phyloP scores from a whole-genome alignment of 2,888 invertebrate species.

The Chymomyza amoena region DNA sequence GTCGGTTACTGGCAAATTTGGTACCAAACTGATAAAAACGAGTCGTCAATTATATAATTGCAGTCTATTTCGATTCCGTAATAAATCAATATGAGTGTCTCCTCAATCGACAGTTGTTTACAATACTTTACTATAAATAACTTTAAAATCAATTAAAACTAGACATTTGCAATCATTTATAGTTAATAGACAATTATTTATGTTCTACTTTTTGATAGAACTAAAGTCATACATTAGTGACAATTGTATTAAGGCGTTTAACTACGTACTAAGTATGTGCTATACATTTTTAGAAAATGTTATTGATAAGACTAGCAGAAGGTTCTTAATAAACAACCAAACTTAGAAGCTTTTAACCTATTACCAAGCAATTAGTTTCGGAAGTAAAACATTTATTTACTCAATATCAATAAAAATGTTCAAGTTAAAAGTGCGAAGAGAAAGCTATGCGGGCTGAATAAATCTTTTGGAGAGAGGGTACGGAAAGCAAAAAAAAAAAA shows the following conservation, averaged over 20 bases:
- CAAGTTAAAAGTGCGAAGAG: too few relatives aligned
- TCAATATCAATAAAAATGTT: too few relatives aligned
- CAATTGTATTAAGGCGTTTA: conserved; percentile 39
- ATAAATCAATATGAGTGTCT: background rate
- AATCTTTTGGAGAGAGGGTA: too few relatives aligned
- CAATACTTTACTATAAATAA: background rate
- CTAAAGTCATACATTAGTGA: conserved; percentile 59
- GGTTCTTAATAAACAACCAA: too few relatives aligned
- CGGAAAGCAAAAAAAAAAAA: too few relatives aligned
- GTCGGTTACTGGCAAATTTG: background rate
- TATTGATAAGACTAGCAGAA: too few relatives aligned
- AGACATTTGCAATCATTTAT: conserved; percentile 18
- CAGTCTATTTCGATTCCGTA: background rate
- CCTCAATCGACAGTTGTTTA: background rate
- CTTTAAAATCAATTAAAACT: conserved; percentile 40
- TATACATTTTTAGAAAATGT: too few relatives aligned
- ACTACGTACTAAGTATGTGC: background rate
- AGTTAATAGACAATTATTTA: conserved; percentile 55
- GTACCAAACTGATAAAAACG: background rate
- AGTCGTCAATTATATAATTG: background rate
- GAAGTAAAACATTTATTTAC: too few relatives aligned
- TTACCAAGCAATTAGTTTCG: too few relatives aligned
- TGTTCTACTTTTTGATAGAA: conserved; percentile 16
- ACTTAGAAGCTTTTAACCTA: too few relatives aligned
- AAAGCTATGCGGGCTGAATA: too few relatives aligned